Evolutionary conservation across 2,888 invertebrate genomes (phyloP).

Genomic region (Miltochrista miniata): DNA sequence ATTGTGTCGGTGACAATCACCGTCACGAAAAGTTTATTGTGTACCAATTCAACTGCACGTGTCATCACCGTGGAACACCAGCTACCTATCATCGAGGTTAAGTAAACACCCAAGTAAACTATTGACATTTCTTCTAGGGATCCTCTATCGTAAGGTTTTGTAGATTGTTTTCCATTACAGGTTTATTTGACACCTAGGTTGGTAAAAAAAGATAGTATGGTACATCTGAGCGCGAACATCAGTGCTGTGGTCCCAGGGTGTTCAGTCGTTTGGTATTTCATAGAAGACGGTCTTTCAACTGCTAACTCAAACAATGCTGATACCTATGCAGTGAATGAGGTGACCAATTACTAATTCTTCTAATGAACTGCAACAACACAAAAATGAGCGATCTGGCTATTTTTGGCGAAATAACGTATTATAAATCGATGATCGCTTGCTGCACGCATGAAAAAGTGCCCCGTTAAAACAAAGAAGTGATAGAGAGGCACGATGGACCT

Average conservation of each 20-base stretch:
- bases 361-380: too few relatives aligned
- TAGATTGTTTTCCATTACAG: too few relatives aligned
- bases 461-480: too few relatives aligned
- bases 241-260: conserved; percentile 54
- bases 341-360: conserved; percentile 17
- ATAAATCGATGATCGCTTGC: too few relatives aligned
- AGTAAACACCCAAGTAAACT: too few relatives aligned
- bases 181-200: conserved; percentile 30
- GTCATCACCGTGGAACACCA: conserved; percentile 31
- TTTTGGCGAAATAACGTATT: too few relatives aligned
- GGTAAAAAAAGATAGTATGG: conserved; percentile 43
- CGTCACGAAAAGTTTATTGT: conserved; percentile 31
- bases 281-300: conserved; percentile 32
- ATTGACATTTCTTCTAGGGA: too few relatives aligned
- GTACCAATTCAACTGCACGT: conserved; percentile 27
- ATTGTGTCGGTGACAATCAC: conserved; percentile 35
- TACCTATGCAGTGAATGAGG: conserved; percentile 42
- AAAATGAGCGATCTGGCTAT: too few relatives aligned
- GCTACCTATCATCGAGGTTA: conserved; percentile 45
- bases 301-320: conserved; percentile 15
- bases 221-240: conserved; percentile 47
- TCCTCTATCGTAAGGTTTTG: too few relatives aligned
- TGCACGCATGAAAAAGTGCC: too few relatives aligned
- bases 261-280: conserved; percentile 58
- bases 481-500: too few relatives aligned